Base-by-base conservation (phyloP, 2,797 vertebrate genomes). In the Falco berigora region DNA sequence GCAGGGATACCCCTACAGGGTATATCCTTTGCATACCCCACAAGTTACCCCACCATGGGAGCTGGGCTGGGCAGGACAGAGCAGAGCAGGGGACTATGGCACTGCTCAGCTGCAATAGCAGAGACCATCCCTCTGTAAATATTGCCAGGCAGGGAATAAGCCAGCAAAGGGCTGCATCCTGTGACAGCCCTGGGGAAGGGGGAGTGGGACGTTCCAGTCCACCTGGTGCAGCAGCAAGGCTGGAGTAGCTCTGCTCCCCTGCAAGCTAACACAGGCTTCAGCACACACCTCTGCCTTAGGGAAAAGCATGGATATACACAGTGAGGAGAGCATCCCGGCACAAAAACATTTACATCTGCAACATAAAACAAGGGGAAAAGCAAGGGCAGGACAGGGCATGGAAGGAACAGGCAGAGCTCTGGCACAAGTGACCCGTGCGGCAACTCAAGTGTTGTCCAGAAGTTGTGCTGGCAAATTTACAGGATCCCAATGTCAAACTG, bases 301-400 rank as follows among this genome's bases (percentile, higher is more conserved):
- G 20, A 66, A 86, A 88, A 73, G 38, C 17, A 63, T 0, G 0
- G 36, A 75, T 32, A 32, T 0, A 47, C 4, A 1, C 34, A 71
- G 16, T 1, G 0, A 79, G 15, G 14, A 75, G 53, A 71, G 28
- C 5, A 1, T 14, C n/a, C 47, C 4, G 3, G 21, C 18, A 30
- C 19, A 8, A 68, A 76, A 46, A 8, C 12, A 47, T 62, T 56
- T 23, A 56, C 44, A 75, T 14, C 44, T 1, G 1, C 46, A 80
- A n/a, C 38, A 27, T 2, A 44, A 2, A 69, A 63, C 55, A 62
- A 9, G 21, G 21, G 10, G 13, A 47, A 68, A 73, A 92, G 49
- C 1, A 2, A 77, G n/a, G 9, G 32, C 34, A 55, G 28, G 42
- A 86, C 0, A 0, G 32, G 30, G 8, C 6, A 8, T 2, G 19